Evolutionary conservation across 2,888 invertebrate species (phyloP), one percentile per base, ranked within the genome.

Genomic region (Caenorhabditis zanzibari): DNA sequence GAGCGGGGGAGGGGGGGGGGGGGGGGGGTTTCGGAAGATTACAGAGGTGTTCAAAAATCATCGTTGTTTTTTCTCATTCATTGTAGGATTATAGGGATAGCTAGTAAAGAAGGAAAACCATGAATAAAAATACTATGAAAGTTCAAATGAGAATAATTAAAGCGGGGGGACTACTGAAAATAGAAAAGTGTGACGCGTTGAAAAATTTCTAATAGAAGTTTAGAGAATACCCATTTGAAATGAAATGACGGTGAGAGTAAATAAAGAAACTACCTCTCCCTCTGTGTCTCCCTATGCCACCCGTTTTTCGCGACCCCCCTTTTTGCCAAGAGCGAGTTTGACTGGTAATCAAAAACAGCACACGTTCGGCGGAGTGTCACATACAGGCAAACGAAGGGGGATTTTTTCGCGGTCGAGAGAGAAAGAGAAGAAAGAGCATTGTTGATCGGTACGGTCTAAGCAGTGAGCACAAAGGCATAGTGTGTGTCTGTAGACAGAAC

Each of bases 301-400:
- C 6, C 19, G 2, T 47, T 47, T 61, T 61, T 66, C 28, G 26
- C 49, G 28, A 2, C 32, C 12, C 38, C 38, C 2, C 5, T 12
- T 6, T 12, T 38, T 38, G 38, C 38, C 38, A 38, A 61, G 58
- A 58, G 64, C 14, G 24, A 22, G 54, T 19, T 38, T 56, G 63
- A 77, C 79, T 79, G 63, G 79, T 79, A 79, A 72, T 61, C 79
- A 71, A 63, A 76, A 77, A 77, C 77, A 77, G 63, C 35, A 61
- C 63, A 56, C 64, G 63, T 79, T 80, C 64, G 52, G 71, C 35
- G 41, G 68, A 80, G 80, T 66, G 66, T 47, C 64, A 71, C 54
- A 77, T 54, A 77, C 77, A 64, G 54, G 54, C 49, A 22, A 68
- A 7, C n/a, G 22, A 38, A 16, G 38, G 4, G 56, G 56, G 63